Evolutionary conservation across 2,113 vertebrate species (phyloP).

Genomic region (Protobothrops flavoviridis): DNA sequence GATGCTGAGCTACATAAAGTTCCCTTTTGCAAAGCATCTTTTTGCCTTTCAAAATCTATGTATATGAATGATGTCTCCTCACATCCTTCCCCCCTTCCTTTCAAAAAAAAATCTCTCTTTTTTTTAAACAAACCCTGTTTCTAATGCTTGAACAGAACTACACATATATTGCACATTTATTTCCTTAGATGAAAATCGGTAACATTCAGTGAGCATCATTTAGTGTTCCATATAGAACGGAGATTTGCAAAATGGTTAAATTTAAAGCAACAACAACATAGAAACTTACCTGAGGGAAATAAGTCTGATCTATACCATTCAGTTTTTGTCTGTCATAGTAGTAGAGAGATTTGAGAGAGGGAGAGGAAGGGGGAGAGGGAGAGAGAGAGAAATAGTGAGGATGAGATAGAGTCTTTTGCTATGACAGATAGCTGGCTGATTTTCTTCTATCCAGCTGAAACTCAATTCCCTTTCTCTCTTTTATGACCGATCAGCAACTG

Average conservation of each 20-base stretch:
- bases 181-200: neutral
- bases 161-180: neutral
- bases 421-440: neutral
- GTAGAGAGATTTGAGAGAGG: neutral
- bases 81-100: neutral
- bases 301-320: slow-evolving; percentile 38
- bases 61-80: neutral
- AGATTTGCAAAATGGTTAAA: accelerated
- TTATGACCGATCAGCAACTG: neutral
- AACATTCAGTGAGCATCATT: neutral
- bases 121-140: neutral
- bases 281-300: slow-evolving; percentile 54
- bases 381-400: neutral
- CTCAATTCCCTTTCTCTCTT: neutral
- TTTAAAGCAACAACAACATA: neutral
- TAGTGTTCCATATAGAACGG: accelerated
- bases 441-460: accelerated
- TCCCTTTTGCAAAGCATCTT: neutral
- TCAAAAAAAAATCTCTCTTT: neutral
- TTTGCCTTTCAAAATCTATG: neutral
- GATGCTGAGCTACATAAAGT: neutral
- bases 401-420: neutral
- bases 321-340: slow-evolving; percentile 61
- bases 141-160: slow-evolving; percentile 5
- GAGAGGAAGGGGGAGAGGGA: neutral